These are phyloP conservation scores for Gouania willdenowi DNA, from an alignment of 2,797 vertebrate species.

Conservation along the genomic window DNA sequence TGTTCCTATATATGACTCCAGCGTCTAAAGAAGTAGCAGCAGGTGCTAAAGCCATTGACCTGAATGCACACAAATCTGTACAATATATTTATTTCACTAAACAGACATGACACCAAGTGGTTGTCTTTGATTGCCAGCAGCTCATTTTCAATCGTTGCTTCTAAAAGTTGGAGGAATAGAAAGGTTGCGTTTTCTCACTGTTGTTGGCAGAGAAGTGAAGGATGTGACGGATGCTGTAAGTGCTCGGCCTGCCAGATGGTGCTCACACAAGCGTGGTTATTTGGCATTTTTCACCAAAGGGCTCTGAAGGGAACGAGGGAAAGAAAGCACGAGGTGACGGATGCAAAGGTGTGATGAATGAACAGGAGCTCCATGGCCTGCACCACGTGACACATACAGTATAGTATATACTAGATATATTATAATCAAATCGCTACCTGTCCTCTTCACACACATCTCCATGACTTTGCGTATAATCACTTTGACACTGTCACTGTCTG, in stretches of 20 bases:
- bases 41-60: no score
- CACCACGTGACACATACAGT: neutral
- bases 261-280: slow-evolving; percentile 74
- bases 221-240: slow-evolving; percentile 64
- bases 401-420: neutral
- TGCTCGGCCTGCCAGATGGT: slow-evolving; percentile 75
- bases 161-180: slow-evolving; percentile 11
- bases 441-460: neutral
- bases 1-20: no score
- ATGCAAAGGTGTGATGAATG: slow-evolving; percentile 10
- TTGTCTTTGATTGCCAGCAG: no score
- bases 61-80: no score
- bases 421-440: neutral
- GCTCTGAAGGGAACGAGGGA: slow-evolving; percentile 41
- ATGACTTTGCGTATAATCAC: neutral
- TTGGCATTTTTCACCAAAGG: slow-evolving; percentile 67
- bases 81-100: no score
- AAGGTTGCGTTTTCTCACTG: slow-evolving; percentile 26
- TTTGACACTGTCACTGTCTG: neutral
- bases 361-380: slow-evolving; percentile 10
- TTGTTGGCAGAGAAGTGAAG: slow-evolving; percentile 35
- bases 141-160: no score
- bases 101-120: no score
- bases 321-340: slow-evolving; percentile 7
- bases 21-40: no score